Evolutionary conservation across 2,888 invertebrate genomes (phyloP).

Genomic region (Nomada hirtipes): DNA sequence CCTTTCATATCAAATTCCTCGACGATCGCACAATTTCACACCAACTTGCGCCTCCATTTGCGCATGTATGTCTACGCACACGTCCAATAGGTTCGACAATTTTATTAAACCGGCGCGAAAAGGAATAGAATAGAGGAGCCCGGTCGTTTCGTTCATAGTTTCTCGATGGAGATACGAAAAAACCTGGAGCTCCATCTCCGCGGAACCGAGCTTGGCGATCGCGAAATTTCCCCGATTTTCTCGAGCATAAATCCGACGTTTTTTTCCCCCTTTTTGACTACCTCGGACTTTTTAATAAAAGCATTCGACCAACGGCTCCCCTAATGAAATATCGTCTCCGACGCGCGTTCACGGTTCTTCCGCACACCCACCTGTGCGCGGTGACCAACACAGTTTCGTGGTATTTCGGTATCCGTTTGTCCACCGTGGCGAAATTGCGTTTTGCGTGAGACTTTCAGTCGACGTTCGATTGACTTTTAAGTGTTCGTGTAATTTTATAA

Average conservation of each 20-base stretch:
- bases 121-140: neutral
- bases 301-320: constrained; percentile 55
- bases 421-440: neutral
- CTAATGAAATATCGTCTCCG: constrained; percentile 67
- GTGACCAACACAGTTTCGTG: neutral
- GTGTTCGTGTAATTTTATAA: too few species aligned
- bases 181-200: neutral
- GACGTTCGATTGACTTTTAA: neutral
- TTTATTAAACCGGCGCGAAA: too few species aligned
- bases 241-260: neutral
- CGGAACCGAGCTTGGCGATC: neutral
- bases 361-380: constrained; percentile 28
- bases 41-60: too few species aligned
- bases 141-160: neutral
- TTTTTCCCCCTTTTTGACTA: constrained; percentile 27
- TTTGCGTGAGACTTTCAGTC: neutral
- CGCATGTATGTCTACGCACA: too few species aligned
- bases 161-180: neutral
- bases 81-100: too few species aligned
- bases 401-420: neutral
- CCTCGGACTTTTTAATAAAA: constrained; percentile 69
- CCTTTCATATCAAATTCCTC: too few species aligned
- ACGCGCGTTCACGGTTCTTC: constrained; percentile 37
- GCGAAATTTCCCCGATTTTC: constrained; percentile 11
- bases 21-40: too few species aligned